Base-by-base conservation (phyloP, 2,113 vertebrate genomes). In the Xenus cinereus region DNA sequence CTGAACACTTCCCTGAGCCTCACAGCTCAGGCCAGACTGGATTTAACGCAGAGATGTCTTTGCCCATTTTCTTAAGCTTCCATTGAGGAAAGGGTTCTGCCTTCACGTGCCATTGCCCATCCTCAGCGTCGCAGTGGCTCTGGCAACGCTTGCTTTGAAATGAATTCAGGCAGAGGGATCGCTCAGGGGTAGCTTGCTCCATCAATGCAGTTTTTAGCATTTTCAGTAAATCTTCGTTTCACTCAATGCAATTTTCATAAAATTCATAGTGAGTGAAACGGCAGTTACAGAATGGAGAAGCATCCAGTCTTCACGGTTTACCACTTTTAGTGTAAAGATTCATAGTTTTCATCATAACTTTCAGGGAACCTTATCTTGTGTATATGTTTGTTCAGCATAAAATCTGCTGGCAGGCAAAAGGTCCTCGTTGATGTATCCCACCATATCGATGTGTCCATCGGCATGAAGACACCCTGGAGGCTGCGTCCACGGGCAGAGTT, bases 211-310 rank as follows among this genome's bases (percentile, higher is more conserved):
- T 4, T 46, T 94, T 96, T 66, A 77, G 67, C 81, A 41, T 72
- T 85, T 89, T 94, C 88, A 79, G 90, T 86, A 90, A 84, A 95
- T 62, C 64, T 93, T 54, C 32, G 22, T 93, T 87, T 97, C 90
- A 92, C 54, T 96, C 83, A 90, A 41, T 32, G 9, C 1, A 5
- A 59, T 68, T 95, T 96, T 95, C 64, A 87, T 92, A 75, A 84
- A 87, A 73, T 56, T 81, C 73, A 23, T 56, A 45, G 71, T 0
- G 14, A 87, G 59, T 26, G 39, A 96, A 93, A 72, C 3, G 6
- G 28, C 59, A 90, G 39, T 13, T 57, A 5, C 5, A 59, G 41
- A 39, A 28, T 48, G 60, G 77, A 43, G 71, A 66, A 79, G 45
- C 28, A 72, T 35, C 32, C 56, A 51, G 19, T 27, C 48, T 90